Conservation (phyloP, 92 coral and sea anemone genomes). For the Palythoa heliodiscus region DNA sequence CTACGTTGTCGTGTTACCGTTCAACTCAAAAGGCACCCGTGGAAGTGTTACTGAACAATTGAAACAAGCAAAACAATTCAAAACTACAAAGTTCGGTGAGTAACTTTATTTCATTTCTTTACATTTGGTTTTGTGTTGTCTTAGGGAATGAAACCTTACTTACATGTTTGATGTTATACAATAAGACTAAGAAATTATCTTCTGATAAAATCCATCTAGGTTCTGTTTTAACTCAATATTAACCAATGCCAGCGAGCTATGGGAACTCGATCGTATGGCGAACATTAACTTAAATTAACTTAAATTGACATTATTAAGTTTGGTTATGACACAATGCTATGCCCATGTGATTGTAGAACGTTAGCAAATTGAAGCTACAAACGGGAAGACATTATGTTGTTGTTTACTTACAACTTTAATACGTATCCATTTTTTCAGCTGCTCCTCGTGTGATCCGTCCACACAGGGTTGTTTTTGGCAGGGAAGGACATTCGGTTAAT, state of each 20-base stretch:
- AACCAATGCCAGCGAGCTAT: no score
- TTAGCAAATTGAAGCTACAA: not conserved
- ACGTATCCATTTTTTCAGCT: not conserved
- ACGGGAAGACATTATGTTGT: not conserved
- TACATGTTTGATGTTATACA: no score
- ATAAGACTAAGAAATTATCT: no score
- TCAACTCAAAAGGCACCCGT: no score
- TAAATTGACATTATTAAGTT: no score
- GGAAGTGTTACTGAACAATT: not conserved
- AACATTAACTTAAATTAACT: no score
- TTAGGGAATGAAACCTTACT: not conserved
- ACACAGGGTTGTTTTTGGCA: not conserved
- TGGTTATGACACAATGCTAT: not conserved
- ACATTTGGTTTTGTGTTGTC: not conserved
- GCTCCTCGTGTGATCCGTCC: not conserved
- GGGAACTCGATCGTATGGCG: no score
- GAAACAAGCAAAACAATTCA: not conserved
- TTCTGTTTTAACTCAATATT: no score
- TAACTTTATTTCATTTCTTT: not conserved
- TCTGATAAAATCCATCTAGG: no score
- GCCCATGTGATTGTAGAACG: not conserved
- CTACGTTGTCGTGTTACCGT: no score
- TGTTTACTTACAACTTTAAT: not conserved
- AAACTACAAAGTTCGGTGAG: not conserved
- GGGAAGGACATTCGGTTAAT: slow-evolving; percentile 1